phyloP scores from a whole-genome alignment of 2,113 vertebrate species.

The Phrynosoma blainvillii region DNA sequence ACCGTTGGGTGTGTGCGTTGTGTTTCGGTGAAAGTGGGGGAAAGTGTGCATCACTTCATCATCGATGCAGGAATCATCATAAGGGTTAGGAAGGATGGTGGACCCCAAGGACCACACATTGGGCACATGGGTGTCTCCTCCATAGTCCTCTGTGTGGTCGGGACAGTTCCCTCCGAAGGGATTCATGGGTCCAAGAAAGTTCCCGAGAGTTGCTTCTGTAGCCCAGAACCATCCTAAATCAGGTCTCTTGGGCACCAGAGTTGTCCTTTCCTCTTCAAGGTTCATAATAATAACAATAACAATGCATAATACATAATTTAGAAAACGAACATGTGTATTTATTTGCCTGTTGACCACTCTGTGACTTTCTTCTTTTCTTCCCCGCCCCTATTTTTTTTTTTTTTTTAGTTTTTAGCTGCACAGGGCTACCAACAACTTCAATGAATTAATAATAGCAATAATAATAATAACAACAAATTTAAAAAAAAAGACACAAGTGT shows the following conservation, averaged over 20 bases:
- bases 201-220: neutral
- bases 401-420: too few relatives aligned
- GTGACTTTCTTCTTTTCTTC: neutral
- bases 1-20: too few relatives aligned
- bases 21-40: too few relatives aligned
- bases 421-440: neutral
- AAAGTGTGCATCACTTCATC: too few relatives aligned
- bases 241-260: neutral
- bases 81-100: too few relatives aligned
- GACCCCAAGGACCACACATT: too few relatives aligned
- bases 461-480: neutral
- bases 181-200: neutral
- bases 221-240: neutral
- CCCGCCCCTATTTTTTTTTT: neutral
- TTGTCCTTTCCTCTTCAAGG: neutral
- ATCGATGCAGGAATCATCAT: too few relatives aligned
- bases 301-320: neutral
- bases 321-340: neutral
- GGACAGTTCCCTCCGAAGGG: neutral
- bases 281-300: neutral
- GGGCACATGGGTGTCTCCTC: too few relatives aligned
- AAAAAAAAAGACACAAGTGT: neutral
- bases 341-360: neutral
- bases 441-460: neutral
- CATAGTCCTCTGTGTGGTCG: too few relatives aligned